A percentile compares a stretch with the other conserved stretches of the same genome.
phyloP scores from a whole-genome alignment of 2,797 vertebrate species.

The Onychomys torridus region DNA sequence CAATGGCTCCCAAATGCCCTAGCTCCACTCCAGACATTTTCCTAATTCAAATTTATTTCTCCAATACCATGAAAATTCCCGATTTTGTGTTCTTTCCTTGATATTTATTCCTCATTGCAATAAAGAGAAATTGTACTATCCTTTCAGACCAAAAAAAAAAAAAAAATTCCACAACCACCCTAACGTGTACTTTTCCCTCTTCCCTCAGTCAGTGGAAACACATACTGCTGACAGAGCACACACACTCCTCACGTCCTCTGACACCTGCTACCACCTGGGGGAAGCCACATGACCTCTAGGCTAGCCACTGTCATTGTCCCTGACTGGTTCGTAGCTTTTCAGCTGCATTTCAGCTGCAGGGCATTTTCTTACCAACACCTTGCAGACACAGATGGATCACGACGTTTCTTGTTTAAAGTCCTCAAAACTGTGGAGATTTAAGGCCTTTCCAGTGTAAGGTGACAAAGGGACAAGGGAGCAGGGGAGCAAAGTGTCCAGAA shows the following conservation, averaged over 20 bases:
- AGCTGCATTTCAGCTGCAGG: not conserved
- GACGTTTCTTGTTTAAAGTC: not conserved
- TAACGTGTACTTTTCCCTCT: slow-evolving; percentile 3
- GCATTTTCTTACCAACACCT: not conserved
- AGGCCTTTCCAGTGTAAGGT: not conserved
- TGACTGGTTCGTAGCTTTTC: not conserved
- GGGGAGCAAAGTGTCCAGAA: not conserved
- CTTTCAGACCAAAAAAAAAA: not conserved
- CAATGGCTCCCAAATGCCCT: not conserved
- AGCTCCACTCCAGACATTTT: not conserved
- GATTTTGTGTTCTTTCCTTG: not conserved
- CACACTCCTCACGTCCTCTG: not conserved
- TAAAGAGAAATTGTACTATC: not conserved
- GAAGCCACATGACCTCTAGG: not conserved
- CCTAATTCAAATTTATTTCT: slow-evolving; percentile 25
- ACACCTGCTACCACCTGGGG: not conserved
- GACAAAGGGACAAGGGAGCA: not conserved
- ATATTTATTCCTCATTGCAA: slow-evolving; percentile 3
- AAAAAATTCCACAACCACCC: slow-evolving; percentile 10
- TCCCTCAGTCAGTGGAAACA: not conserved
- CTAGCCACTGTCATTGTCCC: not conserved
- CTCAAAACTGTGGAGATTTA: not conserved
- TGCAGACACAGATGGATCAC: not conserved
- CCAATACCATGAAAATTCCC: slow-evolving; percentile 36
- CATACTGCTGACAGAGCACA: not conserved